These are phyloP conservation scores for Nephrotoma flavescens DNA, from an alignment of 2,888 invertebrate species.

Conservation along the genomic window DNA sequence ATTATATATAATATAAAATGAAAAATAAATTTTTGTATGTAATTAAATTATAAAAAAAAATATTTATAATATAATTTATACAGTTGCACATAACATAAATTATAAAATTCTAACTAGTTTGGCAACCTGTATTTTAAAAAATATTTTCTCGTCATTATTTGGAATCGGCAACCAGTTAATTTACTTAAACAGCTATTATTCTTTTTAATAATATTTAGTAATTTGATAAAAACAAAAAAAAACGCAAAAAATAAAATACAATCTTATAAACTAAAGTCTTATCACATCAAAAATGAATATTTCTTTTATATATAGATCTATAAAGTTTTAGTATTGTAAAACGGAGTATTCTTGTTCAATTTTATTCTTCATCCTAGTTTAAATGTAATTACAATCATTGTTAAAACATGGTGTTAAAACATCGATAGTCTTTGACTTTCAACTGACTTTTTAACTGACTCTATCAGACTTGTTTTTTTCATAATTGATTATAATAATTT, in stretches of 20 bases:
- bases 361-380: not conserved
- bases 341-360: not conserved
- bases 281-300: slow-evolving; percentile 2
- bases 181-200: not conserved
- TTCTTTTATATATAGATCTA: not conserved
- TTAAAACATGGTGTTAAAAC: too few species aligned
- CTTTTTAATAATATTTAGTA: not conserved
- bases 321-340: not conserved
- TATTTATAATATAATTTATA: not conserved
- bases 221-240: not conserved
- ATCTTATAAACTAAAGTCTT: slow-evolving; percentile 3
- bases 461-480: too few species aligned
- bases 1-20: not conserved
- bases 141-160: not conserved
- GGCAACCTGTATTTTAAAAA: not conserved
- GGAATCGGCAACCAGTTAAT: not conserved
- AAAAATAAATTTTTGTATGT: not conserved
- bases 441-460: too few species aligned
- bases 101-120: not conserved
- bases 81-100: not conserved
- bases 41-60: not conserved
- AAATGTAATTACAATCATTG: not conserved
- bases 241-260: not conserved
- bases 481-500: too few species aligned
- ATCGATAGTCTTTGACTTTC: too few species aligned